These are phyloP conservation scores for Polyodon spathula DNA, from an alignment of 2,113 vertebrate species.

Conservation along the genomic window DNA sequence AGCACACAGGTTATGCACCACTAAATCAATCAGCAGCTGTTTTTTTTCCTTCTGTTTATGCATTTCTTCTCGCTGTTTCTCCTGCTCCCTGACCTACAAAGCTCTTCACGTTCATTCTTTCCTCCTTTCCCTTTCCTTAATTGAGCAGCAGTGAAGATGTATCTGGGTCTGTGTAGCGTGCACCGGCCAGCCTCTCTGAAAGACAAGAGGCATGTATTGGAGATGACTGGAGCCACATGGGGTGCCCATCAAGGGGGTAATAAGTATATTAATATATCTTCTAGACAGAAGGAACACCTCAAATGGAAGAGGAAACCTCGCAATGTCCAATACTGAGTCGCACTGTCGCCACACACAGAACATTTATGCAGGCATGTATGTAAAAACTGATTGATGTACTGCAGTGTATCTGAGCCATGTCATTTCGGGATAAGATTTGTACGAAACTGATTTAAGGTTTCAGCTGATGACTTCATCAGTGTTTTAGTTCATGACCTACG, in stretches of 20 bases:
- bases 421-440: too few species aligned
- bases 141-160: constrained; percentile 11
- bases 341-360: background rate
- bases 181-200: background rate
- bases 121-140: background rate
- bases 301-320: constrained; percentile 9
- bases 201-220: background rate
- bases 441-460: too few species aligned
- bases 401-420: too few species aligned
- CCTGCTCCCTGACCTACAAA: background rate
- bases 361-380: too few species aligned
- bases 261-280: constrained; percentile 8
- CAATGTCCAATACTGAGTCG: background rate
- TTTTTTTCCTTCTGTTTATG: too few species aligned
- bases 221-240: background rate
- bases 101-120: background rate
- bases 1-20: constrained; percentile 10
- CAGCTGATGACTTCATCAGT: too few species aligned
- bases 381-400: too few species aligned
- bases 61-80: background rate
- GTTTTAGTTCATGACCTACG: too few species aligned
- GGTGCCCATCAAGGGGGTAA: background rate
- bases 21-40: constrained; percentile 12
- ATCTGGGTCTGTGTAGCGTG: background rate
- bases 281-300: background rate